phyloP scores from a whole-genome alignment of 2,113 vertebrate genomes.

The Nothocercus julius region DNA sequence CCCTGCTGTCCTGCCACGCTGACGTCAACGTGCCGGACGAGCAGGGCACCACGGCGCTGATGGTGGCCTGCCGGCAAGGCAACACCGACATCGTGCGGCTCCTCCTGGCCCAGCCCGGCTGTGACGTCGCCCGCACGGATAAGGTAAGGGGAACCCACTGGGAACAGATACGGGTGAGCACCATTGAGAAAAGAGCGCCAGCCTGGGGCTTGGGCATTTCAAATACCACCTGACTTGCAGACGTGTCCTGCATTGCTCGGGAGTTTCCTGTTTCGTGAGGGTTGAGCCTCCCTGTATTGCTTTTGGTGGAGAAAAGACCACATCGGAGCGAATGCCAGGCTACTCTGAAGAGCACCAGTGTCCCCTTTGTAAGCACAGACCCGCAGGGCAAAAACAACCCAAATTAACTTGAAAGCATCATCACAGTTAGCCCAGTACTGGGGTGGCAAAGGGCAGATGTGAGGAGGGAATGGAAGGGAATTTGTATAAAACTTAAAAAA shows the following conservation, averaged over 20 bases:
- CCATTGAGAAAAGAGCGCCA: not conserved
- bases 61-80: constrained; percentile 79
- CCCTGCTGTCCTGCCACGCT: constrained; percentile 77
- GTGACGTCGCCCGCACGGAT: constrained; percentile 69
- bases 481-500: not conserved
- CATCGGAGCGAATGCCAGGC: not conserved
- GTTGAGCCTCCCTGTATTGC: not conserved
- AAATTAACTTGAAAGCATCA: not conserved
- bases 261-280: not conserved
- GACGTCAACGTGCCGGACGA: constrained; percentile 81
- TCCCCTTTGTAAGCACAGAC: not conserved
- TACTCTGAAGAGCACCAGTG: not conserved
- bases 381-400: not conserved
- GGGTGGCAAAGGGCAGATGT: not conserved
- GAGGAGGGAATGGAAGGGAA: not conserved
- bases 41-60: constrained; percentile 76
- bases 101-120: constrained; percentile 75
- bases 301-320: not conserved
- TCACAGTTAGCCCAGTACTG: not conserved
- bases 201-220: not conserved
- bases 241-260: no score
- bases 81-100: constrained; percentile 73
- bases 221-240: not conserved
- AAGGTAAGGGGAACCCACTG: constrained; percentile 68
- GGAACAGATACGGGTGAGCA: not conserved